phyloP scores from a whole-genome alignment of 2,113 vertebrate genomes.

The Montifringilla adamsi region DNA sequence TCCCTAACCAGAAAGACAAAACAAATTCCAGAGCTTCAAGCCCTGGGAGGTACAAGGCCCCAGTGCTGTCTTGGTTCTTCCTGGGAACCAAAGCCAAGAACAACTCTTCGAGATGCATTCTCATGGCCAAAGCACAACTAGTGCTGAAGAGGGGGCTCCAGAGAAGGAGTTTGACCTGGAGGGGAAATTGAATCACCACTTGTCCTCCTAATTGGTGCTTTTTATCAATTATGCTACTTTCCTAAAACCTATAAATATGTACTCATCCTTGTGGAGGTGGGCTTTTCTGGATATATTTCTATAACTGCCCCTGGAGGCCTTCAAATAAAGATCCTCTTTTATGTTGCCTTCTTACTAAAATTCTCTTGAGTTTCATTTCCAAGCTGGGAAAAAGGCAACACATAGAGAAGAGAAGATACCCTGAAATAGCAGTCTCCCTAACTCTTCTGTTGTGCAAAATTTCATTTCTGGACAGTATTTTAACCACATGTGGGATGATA shows the following conservation, averaged over 20 bases:
- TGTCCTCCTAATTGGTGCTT: background rate
- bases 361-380: background rate
- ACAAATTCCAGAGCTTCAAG: background rate
- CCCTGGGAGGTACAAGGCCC: background rate
- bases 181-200: background rate
- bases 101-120: background rate
- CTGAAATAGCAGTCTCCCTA: background rate
- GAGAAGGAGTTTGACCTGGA: background rate
- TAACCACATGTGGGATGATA: accelerated
- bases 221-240: background rate
- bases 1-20: background rate
- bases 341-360: background rate
- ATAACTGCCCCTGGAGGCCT: background rate
- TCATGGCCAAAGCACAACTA: background rate
- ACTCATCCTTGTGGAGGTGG: background rate
- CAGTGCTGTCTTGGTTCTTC: background rate
- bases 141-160: background rate
- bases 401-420: background rate
- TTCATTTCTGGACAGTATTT: background rate
- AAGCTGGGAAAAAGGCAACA: background rate
- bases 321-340: background rate
- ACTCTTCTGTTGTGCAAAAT: background rate
- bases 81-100: background rate
- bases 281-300: background rate
- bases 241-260: background rate